These are phyloP conservation scores for Eolophus roseicapilla DNA, from an alignment of 2,113 vertebrate species.

Conservation along the genomic window DNA sequence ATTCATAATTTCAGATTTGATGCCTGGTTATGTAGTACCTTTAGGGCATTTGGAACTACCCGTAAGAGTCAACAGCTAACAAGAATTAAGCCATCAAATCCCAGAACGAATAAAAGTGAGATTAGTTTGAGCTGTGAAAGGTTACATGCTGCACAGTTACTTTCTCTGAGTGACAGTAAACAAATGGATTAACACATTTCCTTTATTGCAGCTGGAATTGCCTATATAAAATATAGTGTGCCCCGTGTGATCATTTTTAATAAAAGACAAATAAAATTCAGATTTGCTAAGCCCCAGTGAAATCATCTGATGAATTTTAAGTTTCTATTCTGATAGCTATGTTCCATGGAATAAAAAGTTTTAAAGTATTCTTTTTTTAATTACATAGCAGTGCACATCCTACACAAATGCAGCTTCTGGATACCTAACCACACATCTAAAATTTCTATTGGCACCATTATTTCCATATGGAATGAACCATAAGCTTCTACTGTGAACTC, in stretches of 20 bases:
- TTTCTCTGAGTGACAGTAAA: slow-evolving; percentile 59
- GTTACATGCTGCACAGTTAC: not conserved
- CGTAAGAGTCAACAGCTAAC: not conserved
- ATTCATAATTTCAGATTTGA: not conserved
- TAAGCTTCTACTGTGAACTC: not conserved
- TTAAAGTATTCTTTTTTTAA: not conserved
- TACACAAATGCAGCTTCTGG: not conserved
- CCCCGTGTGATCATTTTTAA: slow-evolving; percentile 52
- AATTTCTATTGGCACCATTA: not conserved
- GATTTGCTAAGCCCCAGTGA: not conserved
- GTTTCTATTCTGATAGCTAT: not conserved
- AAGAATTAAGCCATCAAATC: slow-evolving; percentile 26
- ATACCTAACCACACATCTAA: not conserved
- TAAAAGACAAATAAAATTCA: slow-evolving; percentile 31
- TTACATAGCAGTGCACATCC: not conserved
- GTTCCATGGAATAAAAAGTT: not conserved
- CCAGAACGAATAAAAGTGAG: slow-evolving; percentile 35
- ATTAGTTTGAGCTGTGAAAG: slow-evolving; percentile 35
- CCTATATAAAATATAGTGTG: slow-evolving; percentile 61
- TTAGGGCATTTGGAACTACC: slow-evolving; percentile 10
- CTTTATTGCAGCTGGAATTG: slow-evolving; percentile 55
- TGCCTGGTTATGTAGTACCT: not conserved
- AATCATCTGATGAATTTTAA: not conserved
- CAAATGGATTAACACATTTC: not conserved
- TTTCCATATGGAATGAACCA: not conserved